Conservation (phyloP, 1,140 invertebrate genomes). For the Agrilus planipennis region DNA sequence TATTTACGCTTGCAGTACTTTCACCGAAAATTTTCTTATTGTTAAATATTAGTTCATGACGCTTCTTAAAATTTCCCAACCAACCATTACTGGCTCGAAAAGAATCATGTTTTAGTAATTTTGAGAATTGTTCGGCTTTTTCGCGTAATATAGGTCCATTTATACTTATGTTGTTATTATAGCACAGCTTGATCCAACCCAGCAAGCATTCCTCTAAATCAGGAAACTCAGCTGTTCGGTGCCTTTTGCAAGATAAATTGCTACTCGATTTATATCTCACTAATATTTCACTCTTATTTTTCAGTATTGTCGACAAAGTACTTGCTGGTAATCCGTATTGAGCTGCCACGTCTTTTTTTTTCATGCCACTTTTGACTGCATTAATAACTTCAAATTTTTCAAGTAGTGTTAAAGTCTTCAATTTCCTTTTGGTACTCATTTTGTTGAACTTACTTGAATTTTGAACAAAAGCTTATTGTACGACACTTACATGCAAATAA, state of each 20-base stretch:
- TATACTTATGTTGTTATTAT: conserved; percentile 2
- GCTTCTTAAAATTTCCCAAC: conserved; percentile 7
- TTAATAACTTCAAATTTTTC: too few species aligned
- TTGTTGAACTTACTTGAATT: too few species aligned
- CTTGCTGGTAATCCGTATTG: conserved; percentile 9
- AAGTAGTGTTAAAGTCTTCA: too few species aligned
- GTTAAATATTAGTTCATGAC: conserved; percentile 9
- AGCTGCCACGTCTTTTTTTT: conserved; percentile 7
- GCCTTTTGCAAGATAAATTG: conserved; percentile 2
- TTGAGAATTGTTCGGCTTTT: conserved; percentile 10
- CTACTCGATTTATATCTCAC: conserved; percentile 1
- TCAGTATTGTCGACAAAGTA: conserved; percentile 7
- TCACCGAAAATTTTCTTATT: too few species aligned
- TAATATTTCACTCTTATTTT: conserved; percentile 1
- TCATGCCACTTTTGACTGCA: too few species aligned
- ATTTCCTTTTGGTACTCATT: too few species aligned
- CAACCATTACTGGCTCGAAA: conserved; percentile 10
- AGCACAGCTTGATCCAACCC: conserved; percentile 1
- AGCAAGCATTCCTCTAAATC: conserved; percentile 1
- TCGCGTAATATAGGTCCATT: conserved; percentile 6
- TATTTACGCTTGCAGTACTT: conserved; percentile 10
- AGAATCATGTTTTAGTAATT: conserved; percentile 7
- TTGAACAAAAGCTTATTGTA: too few species aligned
- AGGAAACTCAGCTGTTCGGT: conserved; percentile 4
- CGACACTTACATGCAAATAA: too few species aligned